Percentiles rank a stretch among this genome's conserved stretches.
These are phyloP conservation scores for Hemithea aestivaria DNA, from an alignment of 2,888 invertebrate species.

Conservation along the genomic window DNA sequence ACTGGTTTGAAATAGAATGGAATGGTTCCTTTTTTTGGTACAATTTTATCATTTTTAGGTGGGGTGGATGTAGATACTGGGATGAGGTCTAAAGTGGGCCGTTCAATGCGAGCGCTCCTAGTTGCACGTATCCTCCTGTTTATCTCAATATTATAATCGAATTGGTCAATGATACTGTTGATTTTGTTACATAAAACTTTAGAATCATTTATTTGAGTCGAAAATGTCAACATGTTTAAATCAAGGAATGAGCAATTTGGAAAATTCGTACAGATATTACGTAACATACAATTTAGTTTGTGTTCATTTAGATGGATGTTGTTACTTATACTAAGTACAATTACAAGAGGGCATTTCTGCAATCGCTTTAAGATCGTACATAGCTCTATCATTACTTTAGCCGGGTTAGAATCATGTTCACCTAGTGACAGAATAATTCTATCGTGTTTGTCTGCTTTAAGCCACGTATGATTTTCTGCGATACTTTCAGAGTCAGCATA, in stretches of 20 bases:
- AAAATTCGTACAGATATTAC: constrained; percentile 3
- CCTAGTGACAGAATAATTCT: constrained; percentile 1
- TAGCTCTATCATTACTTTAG: background rate
- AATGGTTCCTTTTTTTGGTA: background rate
- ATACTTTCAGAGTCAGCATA: too few species aligned
- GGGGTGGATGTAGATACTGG: too few species aligned
- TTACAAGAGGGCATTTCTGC: background rate
- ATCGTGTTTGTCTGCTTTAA: too few species aligned
- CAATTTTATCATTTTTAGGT: too few species aligned
- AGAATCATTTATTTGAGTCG: background rate
- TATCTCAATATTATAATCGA: too few species aligned
- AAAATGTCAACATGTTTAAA: background rate
- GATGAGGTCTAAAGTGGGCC: too few species aligned
- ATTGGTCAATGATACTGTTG: too few species aligned
- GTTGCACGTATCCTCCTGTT: too few species aligned
- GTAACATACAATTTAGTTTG: constrained; percentile 6
- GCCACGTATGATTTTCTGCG: too few species aligned
- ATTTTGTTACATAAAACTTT: background rate
- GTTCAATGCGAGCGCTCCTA: too few species aligned
- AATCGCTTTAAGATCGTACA: background rate
- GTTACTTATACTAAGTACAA: constrained; percentile 1
- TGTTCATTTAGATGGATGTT: constrained; percentile 6
- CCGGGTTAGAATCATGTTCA: constrained; percentile 1
- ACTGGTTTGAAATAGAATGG: constrained; percentile 1
- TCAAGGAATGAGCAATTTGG: constrained; percentile 3